Base-by-base conservation (phyloP, 2,113 vertebrate species). In the Callithrix jacchus region DNA sequence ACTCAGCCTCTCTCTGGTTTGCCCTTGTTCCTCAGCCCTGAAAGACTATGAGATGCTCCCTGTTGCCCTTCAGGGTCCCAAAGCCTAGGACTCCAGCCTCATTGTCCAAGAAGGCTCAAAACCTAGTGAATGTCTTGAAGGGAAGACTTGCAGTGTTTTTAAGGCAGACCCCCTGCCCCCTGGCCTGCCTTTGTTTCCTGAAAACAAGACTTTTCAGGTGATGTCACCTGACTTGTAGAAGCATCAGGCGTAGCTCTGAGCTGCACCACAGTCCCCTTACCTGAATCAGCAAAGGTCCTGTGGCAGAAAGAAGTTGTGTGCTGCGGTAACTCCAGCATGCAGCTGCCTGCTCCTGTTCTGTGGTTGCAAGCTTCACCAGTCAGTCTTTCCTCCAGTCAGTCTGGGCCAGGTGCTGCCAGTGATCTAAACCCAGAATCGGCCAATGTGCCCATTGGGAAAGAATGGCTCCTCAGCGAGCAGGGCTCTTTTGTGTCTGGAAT, bases 1-100 rank as follows among this genome's bases (percentile, higher is more conserved):
- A 6, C 20, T 49, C 20, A 74, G 13, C 30, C 8, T 40, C 8
- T 9, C 11, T 54, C 56, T 54, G 23, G 35, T n/a, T 70, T 82
- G 20, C 16, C 9, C 1, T 1, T 11, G 37, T 61, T 5, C 8
- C 40, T 94, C 18, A 32, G 16, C 35, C 27, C 45, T 23, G 16
- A 37, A 83, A 23, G 54, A 35, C 74, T 58, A 17, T 7, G 10
- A 17, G 4, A 23, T 5, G 1, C 32, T 40, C 47, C 54, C 32
- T 0, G 2, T 0, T 14, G 1, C 8, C 35, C 32, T 35, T 49
- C 74, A 23, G 37, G 1, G 0, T 73, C 35, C 70, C 45, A 40
- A 42, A 54, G 27, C 35, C 27, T 56, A 20, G 0, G 5, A 30
- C 70, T 70, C 37, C 8, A 42, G 58, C 16, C 52, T 16, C 1